Percentiles rank a stretch among this genome's conserved stretches.
These are phyloP conservation scores for Tympanuchus pallidicinctus DNA, from an alignment of 2,113 vertebrate species.

Conservation along the genomic window DNA sequence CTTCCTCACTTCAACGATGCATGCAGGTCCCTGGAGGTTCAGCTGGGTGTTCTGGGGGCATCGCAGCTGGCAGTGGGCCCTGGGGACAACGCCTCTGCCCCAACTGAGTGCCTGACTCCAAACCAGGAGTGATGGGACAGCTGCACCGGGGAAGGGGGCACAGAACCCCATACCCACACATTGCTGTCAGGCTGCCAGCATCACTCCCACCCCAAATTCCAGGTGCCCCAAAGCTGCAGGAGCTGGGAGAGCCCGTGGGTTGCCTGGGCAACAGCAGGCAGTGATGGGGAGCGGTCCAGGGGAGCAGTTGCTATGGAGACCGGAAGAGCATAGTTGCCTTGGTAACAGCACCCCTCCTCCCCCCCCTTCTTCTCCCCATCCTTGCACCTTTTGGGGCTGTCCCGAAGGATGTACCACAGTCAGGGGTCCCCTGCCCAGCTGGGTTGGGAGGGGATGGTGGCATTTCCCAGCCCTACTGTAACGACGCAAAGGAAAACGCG, in stretches of 20 bases:
- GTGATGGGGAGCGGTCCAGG: constrained; percentile 50
- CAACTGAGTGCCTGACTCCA: background rate
- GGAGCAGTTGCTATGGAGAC: constrained; percentile 60
- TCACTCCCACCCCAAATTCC: background rate
- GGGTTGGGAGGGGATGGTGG: background rate
- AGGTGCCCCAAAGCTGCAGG: background rate
- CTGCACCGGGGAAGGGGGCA: background rate
- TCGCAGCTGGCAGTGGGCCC: accelerated
- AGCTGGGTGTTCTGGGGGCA: background rate
- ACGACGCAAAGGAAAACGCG: background rate
- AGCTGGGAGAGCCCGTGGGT: constrained; percentile 16
- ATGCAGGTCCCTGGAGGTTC: background rate
- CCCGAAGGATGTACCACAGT: background rate
- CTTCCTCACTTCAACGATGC: background rate
- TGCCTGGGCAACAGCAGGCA: constrained; percentile 61
- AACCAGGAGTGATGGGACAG: too few relatives aligned
- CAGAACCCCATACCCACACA: background rate
- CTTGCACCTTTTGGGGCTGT: background rate
- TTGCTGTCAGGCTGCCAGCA: background rate
- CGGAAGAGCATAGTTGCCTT: background rate
- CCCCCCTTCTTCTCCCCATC: background rate
- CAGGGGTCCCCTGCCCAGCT: too few relatives aligned
- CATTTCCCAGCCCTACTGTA: background rate
- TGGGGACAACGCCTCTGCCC: background rate
- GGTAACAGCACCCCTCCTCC: background rate